Conservation (phyloP, 2,797 vertebrate species). For the Anguilla obscura region DNA sequence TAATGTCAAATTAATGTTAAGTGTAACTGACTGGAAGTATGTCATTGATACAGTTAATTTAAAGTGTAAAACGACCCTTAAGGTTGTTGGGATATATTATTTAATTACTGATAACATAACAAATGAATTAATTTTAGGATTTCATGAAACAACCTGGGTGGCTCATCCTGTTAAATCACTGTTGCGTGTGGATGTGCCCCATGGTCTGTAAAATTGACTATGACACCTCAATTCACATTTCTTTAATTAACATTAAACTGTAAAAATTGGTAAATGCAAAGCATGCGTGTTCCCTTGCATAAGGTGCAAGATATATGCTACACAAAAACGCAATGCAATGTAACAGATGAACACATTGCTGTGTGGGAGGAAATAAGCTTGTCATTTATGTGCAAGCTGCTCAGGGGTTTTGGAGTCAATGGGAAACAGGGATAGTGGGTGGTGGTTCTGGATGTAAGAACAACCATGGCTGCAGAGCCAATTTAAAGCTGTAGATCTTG, state of each 20-base stretch:
- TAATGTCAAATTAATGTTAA: too few species aligned
- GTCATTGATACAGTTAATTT: too few species aligned
- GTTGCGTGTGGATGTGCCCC: too few species aligned
- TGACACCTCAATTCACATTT: background rate
- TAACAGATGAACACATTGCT: background rate
- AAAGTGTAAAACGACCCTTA: too few species aligned
- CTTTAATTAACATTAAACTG: background rate
- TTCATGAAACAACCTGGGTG: too few species aligned
- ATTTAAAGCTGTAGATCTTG: too few species aligned
- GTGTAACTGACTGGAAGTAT: too few species aligned
- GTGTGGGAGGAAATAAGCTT: constrained; percentile 5
- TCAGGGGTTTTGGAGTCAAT: background rate
- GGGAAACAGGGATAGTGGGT: background rate
- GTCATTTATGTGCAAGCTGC: constrained; percentile 1
- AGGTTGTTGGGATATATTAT: too few species aligned
- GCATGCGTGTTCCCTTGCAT: background rate
- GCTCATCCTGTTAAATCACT: background rate
- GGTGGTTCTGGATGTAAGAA: background rate
- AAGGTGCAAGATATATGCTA: background rate
- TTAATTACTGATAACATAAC: too few species aligned
- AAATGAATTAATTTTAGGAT: too few species aligned
- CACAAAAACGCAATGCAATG: background rate
- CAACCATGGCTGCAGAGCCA: background rate
- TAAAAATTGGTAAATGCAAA: background rate
- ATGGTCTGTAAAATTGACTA: background rate